Percentiles rank a stretch among this genome's conserved stretches.
Conservation (phyloP, 1,140 invertebrate genomes). For the Aradophagus sp. region DNA sequence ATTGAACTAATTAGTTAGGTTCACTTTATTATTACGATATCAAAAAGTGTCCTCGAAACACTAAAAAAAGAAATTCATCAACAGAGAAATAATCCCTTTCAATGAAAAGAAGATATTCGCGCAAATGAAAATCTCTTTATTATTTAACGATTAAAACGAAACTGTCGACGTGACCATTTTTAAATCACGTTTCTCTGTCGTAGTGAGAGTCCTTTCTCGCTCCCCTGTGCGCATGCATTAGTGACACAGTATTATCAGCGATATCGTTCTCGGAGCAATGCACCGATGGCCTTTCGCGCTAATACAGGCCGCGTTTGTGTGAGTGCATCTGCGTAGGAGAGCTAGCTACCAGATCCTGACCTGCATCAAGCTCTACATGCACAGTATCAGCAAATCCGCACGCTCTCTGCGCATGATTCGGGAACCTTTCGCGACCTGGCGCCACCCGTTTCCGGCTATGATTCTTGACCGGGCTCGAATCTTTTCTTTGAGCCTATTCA, state of each 20-base stretch:
- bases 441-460: constrained; percentile 51
- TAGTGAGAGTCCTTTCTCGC: not conserved
- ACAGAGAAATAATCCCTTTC: too few relatives aligned
- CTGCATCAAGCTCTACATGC: constrained; percentile 61
- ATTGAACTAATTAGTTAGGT: too few relatives aligned
- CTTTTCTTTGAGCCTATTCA: constrained; percentile 43
- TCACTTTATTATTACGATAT: too few relatives aligned
- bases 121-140: too few relatives aligned
- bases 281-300: constrained; percentile 59
- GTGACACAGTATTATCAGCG: constrained; percentile 57
- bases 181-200: too few relatives aligned
- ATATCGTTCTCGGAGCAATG: constrained; percentile 61
- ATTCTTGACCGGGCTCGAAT: constrained; percentile 50
- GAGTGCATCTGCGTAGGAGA: constrained; percentile 64
- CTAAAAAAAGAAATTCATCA: too few relatives aligned
- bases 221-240: constrained; percentile 40
- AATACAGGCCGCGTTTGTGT: constrained; percentile 56
- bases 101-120: too few relatives aligned
- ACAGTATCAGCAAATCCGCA: constrained; percentile 49
- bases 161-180: constrained; percentile 11
- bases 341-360: constrained; percentile 64
- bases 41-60: too few relatives aligned
- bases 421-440: constrained; percentile 53
- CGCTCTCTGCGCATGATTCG: constrained; percentile 56
- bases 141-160: not conserved